Evolutionary conservation across 2,797 vertebrate genomes (phyloP).

Genomic region (Enteromius anoplus): DNA sequence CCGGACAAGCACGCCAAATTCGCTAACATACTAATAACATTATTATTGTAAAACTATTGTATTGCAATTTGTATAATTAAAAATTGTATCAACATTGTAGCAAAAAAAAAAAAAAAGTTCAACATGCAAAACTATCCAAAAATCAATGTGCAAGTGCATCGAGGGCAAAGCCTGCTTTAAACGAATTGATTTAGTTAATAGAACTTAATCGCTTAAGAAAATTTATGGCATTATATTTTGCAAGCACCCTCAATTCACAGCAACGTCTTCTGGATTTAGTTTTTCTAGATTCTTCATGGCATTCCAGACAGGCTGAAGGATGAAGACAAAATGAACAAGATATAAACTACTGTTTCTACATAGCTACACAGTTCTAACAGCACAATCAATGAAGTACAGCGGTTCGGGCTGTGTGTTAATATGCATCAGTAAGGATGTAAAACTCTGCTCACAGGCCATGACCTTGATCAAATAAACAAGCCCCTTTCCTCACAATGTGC

Average conservation of each 20-base stretch:
- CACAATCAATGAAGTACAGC: not conserved
- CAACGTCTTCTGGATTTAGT: no score
- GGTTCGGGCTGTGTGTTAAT: not conserved
- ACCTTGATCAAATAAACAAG: slow-evolving; percentile 17
- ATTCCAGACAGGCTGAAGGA: not conserved
- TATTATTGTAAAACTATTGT: no score
- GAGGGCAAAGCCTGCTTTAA: not conserved
- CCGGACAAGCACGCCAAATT: no score
- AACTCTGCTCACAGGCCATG: slow-evolving; percentile 3
- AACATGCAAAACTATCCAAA: not conserved
- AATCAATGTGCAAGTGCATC: not conserved
- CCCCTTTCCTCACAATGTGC: not conserved
- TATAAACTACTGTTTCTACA: not conserved
- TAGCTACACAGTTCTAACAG: not conserved
- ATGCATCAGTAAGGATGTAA: not conserved
- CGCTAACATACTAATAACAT: no score
- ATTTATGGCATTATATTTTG: not conserved
- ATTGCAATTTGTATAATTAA: no score
- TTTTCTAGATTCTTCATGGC: not conserved
- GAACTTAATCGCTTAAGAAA: not conserved
- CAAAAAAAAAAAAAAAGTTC: no score
- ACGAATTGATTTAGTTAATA: not conserved
- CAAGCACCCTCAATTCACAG: not conserved
- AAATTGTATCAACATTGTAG: not conserved
- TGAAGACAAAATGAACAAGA: not conserved